Evolutionary conservation across 2,888 invertebrate species (phyloP).

Genomic region (Amphimallon solstitiale): DNA sequence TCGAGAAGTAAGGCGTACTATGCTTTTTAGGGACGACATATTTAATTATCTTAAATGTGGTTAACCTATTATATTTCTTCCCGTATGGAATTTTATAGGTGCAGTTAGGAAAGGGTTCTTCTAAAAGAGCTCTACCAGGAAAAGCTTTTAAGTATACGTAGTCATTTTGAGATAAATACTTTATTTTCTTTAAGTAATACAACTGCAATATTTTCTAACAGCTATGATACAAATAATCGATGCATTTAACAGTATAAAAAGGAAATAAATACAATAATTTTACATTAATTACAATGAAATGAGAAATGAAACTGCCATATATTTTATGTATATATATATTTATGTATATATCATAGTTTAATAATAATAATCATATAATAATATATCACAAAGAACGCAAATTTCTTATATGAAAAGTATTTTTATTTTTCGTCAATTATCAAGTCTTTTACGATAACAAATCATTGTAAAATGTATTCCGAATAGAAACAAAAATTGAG

Average conservation of each 20-base stretch:
- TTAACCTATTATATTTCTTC: no score
- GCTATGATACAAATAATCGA: constrained; percentile 61
- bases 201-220: constrained; percentile 62
- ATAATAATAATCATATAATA: constrained; percentile 42
- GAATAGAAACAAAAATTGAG: constrained; percentile 49
- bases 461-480: constrained; percentile 4
- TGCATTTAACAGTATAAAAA: constrained; percentile 55
- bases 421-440: constrained; percentile 4
- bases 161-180: constrained; percentile 47
- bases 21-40: no score
- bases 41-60: no score
- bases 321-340: constrained; percentile 37
- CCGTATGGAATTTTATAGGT: no score
- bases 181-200: constrained; percentile 53
- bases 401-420: constrained; percentile 22
- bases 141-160: not conserved
- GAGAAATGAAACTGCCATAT: constrained; percentile 46
- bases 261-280: constrained; percentile 60
- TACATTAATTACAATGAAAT: constrained; percentile 55
- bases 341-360: constrained; percentile 34
- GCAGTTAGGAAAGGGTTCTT: not conserved
- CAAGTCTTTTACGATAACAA: constrained; percentile 36
- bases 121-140: not conserved
- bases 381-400: constrained; percentile 47
- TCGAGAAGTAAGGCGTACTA: no score